Base-by-base conservation (phyloP, 2,797 vertebrate species). In the Mionectes olivaceus region DNA sequence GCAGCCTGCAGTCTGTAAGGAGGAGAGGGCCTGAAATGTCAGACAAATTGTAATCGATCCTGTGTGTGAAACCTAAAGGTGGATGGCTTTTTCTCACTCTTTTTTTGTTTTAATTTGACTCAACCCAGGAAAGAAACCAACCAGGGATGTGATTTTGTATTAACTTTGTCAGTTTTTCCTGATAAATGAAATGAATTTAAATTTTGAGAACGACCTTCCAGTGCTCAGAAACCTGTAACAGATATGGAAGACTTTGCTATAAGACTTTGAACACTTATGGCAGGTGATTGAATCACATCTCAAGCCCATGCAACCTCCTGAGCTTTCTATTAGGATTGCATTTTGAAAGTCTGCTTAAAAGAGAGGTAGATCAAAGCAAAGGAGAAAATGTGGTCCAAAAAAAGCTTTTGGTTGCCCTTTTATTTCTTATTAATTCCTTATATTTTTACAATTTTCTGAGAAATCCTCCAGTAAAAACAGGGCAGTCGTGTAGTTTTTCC, bases 381-480 rank as follows among this genome's bases (percentile, higher is more conserved):
- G 46, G 56, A 61, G n/a, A 47, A 83, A 75, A 63, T 10, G 5
- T 39, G 24, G 24, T 61, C 60, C 25, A 80, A 55, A 41, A 50
- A 53, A 19, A 27, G 6, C 33, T 78, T 92, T 57, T 46, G 5
- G 7, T 91, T 76, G 65, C 23, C 50, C 37, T 88, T 70, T 61
- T 67, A 30, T 87, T 95, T 83, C 47, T 91, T 70, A 47, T 67
- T 52, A 64, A 44, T 81, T 94, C 35, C 33, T 65, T 27, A 30
- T 86, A 53, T 43, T 93, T 94, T 37, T 85, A 21, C 46, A 53
- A 16, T 74, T 90, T 91, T 87, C 70, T 95, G 76, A 87, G 50
- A 87, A 89, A 69, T 30, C 25, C 32, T 89, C 3, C 37, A 52
- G n/a, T 86, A 69, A 81, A 91, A 91, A 41, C 61, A 81, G 32